Percentiles rank a stretch among this genome's conserved stretches.
Evolutionary conservation across 2,888 invertebrate genomes (phyloP).

Genomic region (Marronus borbonicus): DNA sequence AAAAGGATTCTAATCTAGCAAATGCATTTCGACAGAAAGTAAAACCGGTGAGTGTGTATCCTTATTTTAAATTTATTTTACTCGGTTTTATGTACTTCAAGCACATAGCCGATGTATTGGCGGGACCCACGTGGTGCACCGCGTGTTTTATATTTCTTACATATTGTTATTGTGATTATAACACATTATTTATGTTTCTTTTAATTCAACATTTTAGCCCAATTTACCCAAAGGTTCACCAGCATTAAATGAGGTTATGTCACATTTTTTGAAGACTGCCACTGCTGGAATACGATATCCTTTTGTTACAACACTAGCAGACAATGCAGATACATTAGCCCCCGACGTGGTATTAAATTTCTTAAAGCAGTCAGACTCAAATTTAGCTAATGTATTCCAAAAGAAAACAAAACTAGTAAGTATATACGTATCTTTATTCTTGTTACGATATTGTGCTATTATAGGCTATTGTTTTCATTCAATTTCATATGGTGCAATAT

Average conservation of each 20-base stretch:
- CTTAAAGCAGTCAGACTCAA: no score
- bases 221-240: neutral
- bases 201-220: slow-evolving; percentile 12
- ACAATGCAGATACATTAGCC: no score
- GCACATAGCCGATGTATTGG: neutral
- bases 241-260: slow-evolving; percentile 43
- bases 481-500: no score
- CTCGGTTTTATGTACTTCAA: neutral
- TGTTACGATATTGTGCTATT: neutral
- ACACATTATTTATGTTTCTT: slow-evolving; percentile 25
- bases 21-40: slow-evolving; percentile 80
- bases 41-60: slow-evolving; percentile 79
- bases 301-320: no score
- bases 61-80: neutral
- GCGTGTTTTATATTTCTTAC: slow-evolving; percentile 24
- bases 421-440: neutral
- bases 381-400: no score
- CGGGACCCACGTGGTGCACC: slow-evolving; percentile 53
- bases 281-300: slow-evolving; percentile 65
- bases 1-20: slow-evolving; percentile 78
- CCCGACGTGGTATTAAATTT: no score
- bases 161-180: neutral
- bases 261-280: slow-evolving; percentile 73
- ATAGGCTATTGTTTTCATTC: no score
- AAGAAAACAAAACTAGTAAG: neutral